These are phyloP conservation scores for Phenganax marumi DNA, from an alignment of 92 coral and sea anemone genomes.

Conservation along the genomic window DNA sequence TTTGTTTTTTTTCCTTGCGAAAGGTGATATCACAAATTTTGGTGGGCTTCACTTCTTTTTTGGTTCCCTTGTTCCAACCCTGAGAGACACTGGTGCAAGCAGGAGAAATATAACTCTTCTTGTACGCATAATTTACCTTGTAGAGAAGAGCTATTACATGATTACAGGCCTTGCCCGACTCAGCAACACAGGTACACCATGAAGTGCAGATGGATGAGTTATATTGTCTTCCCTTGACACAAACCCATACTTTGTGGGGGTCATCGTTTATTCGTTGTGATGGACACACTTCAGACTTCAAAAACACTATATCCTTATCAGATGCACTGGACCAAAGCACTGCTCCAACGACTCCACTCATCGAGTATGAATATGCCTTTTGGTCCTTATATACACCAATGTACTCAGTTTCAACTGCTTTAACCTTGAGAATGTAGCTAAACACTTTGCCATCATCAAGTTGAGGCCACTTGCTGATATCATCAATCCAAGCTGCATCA, in stretches of 20 bases:
- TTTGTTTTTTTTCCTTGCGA: constrained; percentile 11
- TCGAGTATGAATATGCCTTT: too few species aligned
- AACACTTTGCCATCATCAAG: constrained; percentile 46
- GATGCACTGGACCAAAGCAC: not conserved
- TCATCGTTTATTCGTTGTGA: constrained; percentile 58
- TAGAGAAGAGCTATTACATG: constrained; percentile 20
- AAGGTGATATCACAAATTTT: not conserved
- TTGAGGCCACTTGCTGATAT: constrained; percentile 15
- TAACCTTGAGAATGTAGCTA: constrained; percentile 28
- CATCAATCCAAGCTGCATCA: constrained; percentile 27
- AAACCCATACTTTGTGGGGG: constrained; percentile 68
- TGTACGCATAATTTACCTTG: constrained; percentile 13
- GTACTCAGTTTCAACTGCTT: constrained; percentile 51
- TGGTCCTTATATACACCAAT: too few species aligned
- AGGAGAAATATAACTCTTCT: constrained; percentile 22
- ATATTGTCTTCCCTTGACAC: constrained; percentile 43
- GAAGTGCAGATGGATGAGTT: not conserved
- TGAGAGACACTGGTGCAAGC: constrained; percentile 20
- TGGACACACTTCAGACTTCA: constrained; percentile 43
- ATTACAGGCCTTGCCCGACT: constrained; percentile 13
- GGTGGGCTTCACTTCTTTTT: not conserved
- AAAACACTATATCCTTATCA: constrained; percentile 14
- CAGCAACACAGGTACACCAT: constrained; percentile 28
- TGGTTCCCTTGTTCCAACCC: constrained; percentile 31
- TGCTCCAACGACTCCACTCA: not conserved